Evolutionary conservation across 2,888 invertebrate genomes (phyloP), one percentile per base, ranked within the genome.

Genomic region (Noctua janthina): DNA sequence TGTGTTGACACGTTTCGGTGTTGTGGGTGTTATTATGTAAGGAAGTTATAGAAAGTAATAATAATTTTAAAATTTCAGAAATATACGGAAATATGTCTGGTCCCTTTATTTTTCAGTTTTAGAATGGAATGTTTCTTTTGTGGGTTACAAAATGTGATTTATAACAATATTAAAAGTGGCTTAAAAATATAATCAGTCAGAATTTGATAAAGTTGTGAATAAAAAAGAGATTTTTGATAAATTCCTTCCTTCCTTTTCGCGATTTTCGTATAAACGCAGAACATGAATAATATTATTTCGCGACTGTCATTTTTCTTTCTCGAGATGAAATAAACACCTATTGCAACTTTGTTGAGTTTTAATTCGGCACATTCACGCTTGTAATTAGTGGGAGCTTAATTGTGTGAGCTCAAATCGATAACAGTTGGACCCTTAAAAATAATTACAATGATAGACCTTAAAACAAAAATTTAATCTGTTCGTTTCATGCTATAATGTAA

Each of bases 321-420:
- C 6, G 13, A 4, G n/a, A 59, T 59, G 23, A 59, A n/a, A 13
- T 5, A n/a, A 59, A 59, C 13, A 59, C n/a, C 5, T 1, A 56
- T 10, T 29, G 29, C 1, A 62, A 29, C 29, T 15, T 15, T 13
- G 13, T 13, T 5, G 2, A 56, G n/a, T 4, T 62, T 29, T 6
- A 62, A 29, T 62, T 29, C 6, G 2, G 62, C 29, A 11, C 11
- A 4, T n/a, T n/a, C 10, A 29, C 29, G 2, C 0, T 67, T 67
- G 0, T n/a, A n/a, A 43, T 80, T 51, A 82, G 39, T n/a, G 15
- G 29, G 8, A 46, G 2, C 46, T 35, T 79, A 84, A 78, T 69
- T 29, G 0, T 54, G 17, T 4, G 8, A 62, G 10, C 17, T 7
- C 10, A 35, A 56, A 69, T 62, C 13, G 66, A 66, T 29, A 29